These are phyloP conservation scores for Microplitis deprimator DNA, from an alignment of 2,888 invertebrate genomes.

Conservation along the genomic window DNA sequence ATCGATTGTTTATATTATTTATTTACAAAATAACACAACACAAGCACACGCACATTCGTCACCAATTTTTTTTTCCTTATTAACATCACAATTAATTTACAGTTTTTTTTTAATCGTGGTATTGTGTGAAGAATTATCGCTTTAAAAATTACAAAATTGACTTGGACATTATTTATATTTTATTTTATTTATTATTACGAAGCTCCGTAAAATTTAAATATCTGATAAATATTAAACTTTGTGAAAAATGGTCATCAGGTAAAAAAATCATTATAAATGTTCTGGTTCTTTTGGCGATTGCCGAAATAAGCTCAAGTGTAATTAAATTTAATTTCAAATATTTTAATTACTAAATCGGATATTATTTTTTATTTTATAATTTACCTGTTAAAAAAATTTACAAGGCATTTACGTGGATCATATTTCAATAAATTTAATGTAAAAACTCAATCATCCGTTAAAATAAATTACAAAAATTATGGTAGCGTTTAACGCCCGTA, in stretches of 20 bases:
- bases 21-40: constrained; percentile 49
- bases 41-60: constrained; percentile 48
- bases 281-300: constrained; percentile 22
- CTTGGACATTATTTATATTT: constrained; percentile 34
- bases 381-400: not conserved
- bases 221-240: constrained; percentile 39
- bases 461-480: constrained; percentile 44
- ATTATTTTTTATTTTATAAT: constrained; percentile 8
- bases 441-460: constrained; percentile 44
- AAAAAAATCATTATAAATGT: constrained; percentile 33
- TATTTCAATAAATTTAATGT: not conserved
- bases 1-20: constrained; percentile 39
- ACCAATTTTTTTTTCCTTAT: constrained; percentile 22
- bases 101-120: constrained; percentile 28
- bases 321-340: constrained; percentile 24
- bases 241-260: constrained; percentile 21
- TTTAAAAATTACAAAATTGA: constrained; percentile 40
- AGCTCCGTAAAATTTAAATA: constrained; percentile 42
- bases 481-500: no score
- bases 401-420: constrained; percentile 37
- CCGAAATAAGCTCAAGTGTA: constrained; percentile 31
- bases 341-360: constrained; percentile 19
- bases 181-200: constrained; percentile 43
- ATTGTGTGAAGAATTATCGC: constrained; percentile 30
- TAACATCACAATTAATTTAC: constrained; percentile 38